A percentile compares a stretch with the other conserved stretches of the same genome.
These are phyloP conservation scores for Globodera rostochiensis DNA, from an alignment of 1,140 invertebrate genomes.

Conservation along the genomic window DNA sequence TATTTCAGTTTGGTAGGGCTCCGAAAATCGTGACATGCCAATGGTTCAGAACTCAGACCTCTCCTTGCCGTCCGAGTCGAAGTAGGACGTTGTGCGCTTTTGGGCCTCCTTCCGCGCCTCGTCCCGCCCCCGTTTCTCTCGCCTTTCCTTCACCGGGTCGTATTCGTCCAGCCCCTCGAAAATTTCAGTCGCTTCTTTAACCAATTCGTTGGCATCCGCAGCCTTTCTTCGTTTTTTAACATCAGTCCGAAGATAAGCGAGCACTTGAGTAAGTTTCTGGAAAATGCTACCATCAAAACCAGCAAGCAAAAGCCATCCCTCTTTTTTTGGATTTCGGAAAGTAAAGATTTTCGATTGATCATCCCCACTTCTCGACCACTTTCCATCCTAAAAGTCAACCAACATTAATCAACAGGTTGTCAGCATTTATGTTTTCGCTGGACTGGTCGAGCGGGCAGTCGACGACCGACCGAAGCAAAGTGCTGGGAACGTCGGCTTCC, in stretches of 20 bases:
- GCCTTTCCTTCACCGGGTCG: slow-evolving; percentile 69
- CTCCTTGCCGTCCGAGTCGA: slow-evolving; percentile 14
- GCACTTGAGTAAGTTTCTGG: slow-evolving; percentile 93
- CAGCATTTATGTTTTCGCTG: slow-evolving; percentile 55
- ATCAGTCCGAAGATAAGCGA: slow-evolving; percentile 80
- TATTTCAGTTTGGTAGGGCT: too few species aligned
- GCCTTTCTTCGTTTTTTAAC: slow-evolving; percentile 57
- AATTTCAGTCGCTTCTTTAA: slow-evolving; percentile 69
- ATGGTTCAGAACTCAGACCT: neutral
- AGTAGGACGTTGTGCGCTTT: slow-evolving; percentile 19
- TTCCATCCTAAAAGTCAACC: slow-evolving; percentile 12
- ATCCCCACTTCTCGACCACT: neutral
- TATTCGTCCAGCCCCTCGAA: slow-evolving; percentile 94
- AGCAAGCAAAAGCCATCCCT: too few species aligned
- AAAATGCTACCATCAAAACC: slow-evolving; percentile 68
- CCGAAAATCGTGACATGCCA: neutral
- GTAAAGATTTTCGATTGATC: too few species aligned
- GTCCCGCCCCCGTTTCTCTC: slow-evolving; percentile 36
- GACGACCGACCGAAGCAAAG: slow-evolving; percentile 87
- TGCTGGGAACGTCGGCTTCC: slow-evolving; percentile 92
- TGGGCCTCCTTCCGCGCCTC: slow-evolving; percentile 39
- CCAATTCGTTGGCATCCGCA: neutral
- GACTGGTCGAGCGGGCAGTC: slow-evolving; percentile 79
- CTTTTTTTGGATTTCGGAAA: too few species aligned
- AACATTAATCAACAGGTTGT: slow-evolving; percentile 61